Evolutionary conservation across 2,797 vertebrate genomes (phyloP), one percentile per base, ranked within the genome.

Genomic region (Momotus momota): DNA sequence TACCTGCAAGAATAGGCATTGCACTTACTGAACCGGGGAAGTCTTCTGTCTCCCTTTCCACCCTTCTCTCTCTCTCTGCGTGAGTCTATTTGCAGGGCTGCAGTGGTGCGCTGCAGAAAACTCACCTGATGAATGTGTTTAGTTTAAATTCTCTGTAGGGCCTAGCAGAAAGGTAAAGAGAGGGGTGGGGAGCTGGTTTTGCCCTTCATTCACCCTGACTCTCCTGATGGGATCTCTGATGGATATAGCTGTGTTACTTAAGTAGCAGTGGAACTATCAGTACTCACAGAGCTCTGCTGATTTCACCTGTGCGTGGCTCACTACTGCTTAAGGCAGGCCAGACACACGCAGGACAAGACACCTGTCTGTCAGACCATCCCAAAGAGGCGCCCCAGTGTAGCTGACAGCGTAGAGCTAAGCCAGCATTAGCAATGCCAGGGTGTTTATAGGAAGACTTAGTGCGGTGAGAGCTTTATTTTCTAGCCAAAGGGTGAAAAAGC

Each of bases 1-100:
- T 84, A 94, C 94, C 96, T 96, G 87, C 73, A 71, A 81, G 93
- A 55, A 80, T 52, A 81, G 83, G 71, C 64, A n/a, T 12, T 64
- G 87, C 85, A 9, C 46, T 72, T 70, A 4, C 27, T 57, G 70
- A 60, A 48, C 41, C 62, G n/a, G 35, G 71, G 27, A 58, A 86
- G 10, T 25, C 48, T 75, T 52, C 79, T 23, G 17, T 17, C n/a
- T 75, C 45, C 38, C 6, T 51, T 79, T 38, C 41, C 51, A 65
- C 58, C 27, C 14, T 66, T 78, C n/a, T 43, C 70, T 78, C n/a
- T 20, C 65, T 41, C 35, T 35, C 35, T 35, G 35, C 35, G 16
- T 15, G 33, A 46, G 19, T 29, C 49, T 72, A 1, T 80, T 23
- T 73, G 82, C 3, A 8, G 86, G 54, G n/a, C 80, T 84, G 79